Base-by-base conservation (phyloP, 1,140 invertebrate genomes). In the Acyrthosiphon pisum region DNA sequence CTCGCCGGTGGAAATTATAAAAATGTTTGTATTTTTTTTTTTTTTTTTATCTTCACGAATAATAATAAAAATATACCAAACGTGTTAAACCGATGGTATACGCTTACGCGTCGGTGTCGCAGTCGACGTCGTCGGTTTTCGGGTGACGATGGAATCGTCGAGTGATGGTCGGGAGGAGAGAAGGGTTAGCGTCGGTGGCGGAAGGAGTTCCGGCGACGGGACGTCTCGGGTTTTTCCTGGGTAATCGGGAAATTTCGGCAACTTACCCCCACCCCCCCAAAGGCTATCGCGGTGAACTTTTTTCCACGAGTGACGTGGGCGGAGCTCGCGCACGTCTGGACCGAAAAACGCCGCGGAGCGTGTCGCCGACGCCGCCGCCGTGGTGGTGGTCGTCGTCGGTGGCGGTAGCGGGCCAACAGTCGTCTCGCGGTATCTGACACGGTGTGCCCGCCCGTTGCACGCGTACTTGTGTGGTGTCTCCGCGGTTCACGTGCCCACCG, bases 251-350 rank as follows among this genome's bases (percentile, higher is more conserved):
- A 50, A 48, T 46, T 46, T 48, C 44, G 46, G 46, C 14, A 23
- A 50, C 46, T 46, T 46, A 46, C n/a, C 48, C 53, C 37, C 30
- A 37, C 37, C 30, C 44, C 84, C 6, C 20, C 50, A 35, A 7
- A 22, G 48, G 50, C 7, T 3, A 20, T 41, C 1, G 50, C 9
- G 35, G 87, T 6, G 37, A 53, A 22, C 2, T n/a, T 50, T 53
- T 53, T 53, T n/a, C 86, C 46, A 3, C n/a, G 26, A 46, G 86
- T 22, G 50, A 22, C 26, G 87, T 35, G 23, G 88, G 88, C 50
- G 89, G 89, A 41, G 37, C 53, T 41, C 37, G 50, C 88, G 88
- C 30, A n/a, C 89, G 89, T 60, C 89, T 44, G 89, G 37, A 90
- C 89, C 89, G 41, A 90, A 44, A 68, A 90, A 46, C 89, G 89